phyloP scores from a whole-genome alignment of 2,888 invertebrate genomes.

The Sphecodes monilicornis region DNA sequence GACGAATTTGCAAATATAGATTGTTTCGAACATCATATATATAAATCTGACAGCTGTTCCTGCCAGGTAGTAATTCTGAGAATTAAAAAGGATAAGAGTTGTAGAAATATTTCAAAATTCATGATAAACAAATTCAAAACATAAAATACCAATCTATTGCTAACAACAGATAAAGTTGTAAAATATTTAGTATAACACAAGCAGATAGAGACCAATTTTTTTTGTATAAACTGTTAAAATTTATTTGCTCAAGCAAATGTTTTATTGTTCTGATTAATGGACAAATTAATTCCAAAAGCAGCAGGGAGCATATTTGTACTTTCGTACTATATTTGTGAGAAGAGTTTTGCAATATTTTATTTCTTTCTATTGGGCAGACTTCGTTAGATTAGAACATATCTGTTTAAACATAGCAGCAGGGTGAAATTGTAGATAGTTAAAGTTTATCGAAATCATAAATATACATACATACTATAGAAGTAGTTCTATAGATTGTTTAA shows the following conservation, averaged over 20 bases:
- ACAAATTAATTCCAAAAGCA: background rate
- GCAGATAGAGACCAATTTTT: background rate
- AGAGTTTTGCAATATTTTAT: background rate
- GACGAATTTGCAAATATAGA: conserved; percentile 26
- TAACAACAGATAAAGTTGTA: background rate
- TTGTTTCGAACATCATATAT: conserved; percentile 38
- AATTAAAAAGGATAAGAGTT: background rate
- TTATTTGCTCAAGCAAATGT: background rate
- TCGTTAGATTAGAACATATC: background rate
- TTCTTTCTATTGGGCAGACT: no score
- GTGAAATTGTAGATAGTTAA: no score
- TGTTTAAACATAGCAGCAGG: background rate
- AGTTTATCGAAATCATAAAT: no score
- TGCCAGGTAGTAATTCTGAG: conserved; percentile 76
- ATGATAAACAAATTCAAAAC: background rate
- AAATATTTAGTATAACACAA: background rate
- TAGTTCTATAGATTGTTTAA: no score
- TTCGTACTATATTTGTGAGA: background rate
- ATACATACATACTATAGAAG: no score
- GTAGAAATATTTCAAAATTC: background rate
- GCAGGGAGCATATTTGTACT: background rate
- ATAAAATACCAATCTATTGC: background rate
- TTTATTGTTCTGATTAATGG: background rate
- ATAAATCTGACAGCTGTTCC: conserved; percentile 77
- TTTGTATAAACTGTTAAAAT: background rate